phyloP scores from a whole-genome alignment of 2,797 vertebrate species.

The Adelosebastes latens region DNA sequence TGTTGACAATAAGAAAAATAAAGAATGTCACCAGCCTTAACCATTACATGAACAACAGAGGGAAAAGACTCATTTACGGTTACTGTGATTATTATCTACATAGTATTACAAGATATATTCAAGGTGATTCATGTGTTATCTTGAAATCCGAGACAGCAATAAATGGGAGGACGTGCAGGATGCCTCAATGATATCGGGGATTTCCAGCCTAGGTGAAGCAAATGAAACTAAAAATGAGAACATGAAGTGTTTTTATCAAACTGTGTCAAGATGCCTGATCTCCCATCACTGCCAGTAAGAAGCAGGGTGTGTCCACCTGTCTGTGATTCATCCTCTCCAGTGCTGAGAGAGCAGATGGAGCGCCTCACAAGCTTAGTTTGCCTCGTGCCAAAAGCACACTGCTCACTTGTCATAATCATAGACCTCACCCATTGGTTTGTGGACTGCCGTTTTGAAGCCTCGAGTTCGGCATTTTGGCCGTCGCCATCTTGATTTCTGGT shows the following conservation, averaged over 20 bases:
- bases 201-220: neutral
- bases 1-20: neutral
- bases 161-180: neutral
- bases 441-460: too few species aligned
- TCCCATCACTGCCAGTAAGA: slow-evolving; percentile 8
- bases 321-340: slow-evolving; percentile 14
- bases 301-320: slow-evolving; percentile 35
- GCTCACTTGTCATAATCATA: slow-evolving; percentile 5
- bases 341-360: slow-evolving; percentile 51
- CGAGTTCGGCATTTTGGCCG: too few species aligned
- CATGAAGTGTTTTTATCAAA: slow-evolving; percentile 26
- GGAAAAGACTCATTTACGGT: neutral
- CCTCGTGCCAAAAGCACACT: slow-evolving; percentile 9
- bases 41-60: neutral
- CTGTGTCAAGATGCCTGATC: slow-evolving; percentile 12
- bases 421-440: too few species aligned
- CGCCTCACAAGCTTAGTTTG: neutral
- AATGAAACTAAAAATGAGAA: slow-evolving; percentile 2
- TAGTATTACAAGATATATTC: neutral
- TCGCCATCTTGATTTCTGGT: too few species aligned
- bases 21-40: neutral
- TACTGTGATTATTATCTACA: neutral
- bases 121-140: neutral
- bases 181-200: neutral
- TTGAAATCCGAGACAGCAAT: neutral